Evolutionary conservation across 2,888 invertebrate species (phyloP).

Genomic region (Dorcus hopei): DNA sequence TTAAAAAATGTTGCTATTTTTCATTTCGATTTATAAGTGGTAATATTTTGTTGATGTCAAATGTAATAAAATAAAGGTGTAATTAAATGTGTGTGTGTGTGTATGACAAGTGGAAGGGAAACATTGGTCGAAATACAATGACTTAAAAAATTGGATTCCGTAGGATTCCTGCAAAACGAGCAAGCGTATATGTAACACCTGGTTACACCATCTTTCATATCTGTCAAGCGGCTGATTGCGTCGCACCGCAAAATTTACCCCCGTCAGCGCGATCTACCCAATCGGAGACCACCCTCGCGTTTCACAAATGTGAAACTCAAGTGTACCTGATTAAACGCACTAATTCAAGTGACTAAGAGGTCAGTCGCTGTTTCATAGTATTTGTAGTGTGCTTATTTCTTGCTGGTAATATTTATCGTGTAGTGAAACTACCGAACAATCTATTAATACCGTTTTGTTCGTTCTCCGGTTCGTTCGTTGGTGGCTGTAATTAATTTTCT

Average conservation of each 20-base stretch:
- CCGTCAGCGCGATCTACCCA: conserved; percentile 22
- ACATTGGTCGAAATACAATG: neutral
- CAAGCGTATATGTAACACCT: conserved; percentile 40
- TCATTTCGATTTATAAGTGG: too few species aligned
- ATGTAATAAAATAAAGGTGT: too few species aligned
- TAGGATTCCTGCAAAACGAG: conserved; percentile 27
- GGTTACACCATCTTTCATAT: conserved; percentile 39
- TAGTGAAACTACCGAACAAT: conserved; percentile 3
- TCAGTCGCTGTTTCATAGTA: conserved; percentile 14
- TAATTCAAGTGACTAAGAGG: conserved; percentile 23
- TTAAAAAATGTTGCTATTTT: too few species aligned
- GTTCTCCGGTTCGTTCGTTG: neutral
- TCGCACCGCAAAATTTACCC: conserved; percentile 40
- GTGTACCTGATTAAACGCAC: conserved; percentile 22
- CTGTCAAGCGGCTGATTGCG: conserved; percentile 40
- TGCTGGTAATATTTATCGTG: conserved; percentile 2
- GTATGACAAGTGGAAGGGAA: too few species aligned
- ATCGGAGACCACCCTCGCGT: conserved; percentile 20
- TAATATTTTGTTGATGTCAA: too few species aligned
- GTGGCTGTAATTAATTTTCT: conserved; percentile 13
- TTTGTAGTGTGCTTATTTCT: conserved; percentile 5
- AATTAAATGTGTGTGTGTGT: too few species aligned
- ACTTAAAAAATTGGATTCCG: neutral
- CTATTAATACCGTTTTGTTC: conserved; percentile 6
- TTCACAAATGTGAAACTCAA: conserved; percentile 7